Evolutionary conservation across 2,797 vertebrate species (phyloP).

Genomic region (Gobio occitaniae): DNA sequence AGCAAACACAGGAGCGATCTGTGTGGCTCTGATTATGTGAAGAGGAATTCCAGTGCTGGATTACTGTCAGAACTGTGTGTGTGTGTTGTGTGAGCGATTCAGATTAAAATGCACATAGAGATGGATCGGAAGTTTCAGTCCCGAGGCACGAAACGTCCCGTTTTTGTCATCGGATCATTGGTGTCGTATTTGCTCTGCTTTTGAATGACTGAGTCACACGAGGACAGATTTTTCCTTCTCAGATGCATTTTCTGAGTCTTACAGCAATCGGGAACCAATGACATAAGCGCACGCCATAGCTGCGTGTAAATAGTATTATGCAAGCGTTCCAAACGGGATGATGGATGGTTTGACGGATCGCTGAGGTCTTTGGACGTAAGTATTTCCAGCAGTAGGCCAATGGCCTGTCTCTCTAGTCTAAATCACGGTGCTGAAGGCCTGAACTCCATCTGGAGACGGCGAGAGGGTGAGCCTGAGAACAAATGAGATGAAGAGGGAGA

Average conservation of each 20-base stretch:
- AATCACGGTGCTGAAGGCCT: neutral
- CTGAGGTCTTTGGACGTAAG: conserved; percentile 44
- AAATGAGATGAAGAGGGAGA: neutral
- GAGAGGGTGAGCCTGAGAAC: neutral
- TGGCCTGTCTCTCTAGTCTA: conserved; percentile 8
- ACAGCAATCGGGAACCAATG: conserved; percentile 10
- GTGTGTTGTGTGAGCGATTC: neutral
- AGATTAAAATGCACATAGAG: neutral
- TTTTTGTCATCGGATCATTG: neutral
- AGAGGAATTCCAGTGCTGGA: conserved; percentile 19
- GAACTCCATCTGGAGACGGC: conserved; percentile 6
- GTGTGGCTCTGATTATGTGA: conserved; percentile 51
- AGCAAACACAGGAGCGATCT: conserved; percentile 57
- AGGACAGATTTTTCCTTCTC: neutral
- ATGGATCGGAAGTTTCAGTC: neutral
- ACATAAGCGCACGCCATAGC: neutral
- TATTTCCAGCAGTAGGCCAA: conserved; percentile 31
- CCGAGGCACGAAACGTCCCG: neutral
- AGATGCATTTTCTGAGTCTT: conserved; percentile 32
- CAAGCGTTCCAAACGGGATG: conserved; percentile 65
- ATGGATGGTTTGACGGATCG: conserved; percentile 60
- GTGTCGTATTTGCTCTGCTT: neutral
- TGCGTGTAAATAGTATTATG: conserved; percentile 70
- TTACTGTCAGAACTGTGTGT: neutral
- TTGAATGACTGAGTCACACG: neutral